Evolutionary conservation across 2,888 invertebrate species (phyloP).

Genomic region (Nephrotoma flavescens): DNA sequence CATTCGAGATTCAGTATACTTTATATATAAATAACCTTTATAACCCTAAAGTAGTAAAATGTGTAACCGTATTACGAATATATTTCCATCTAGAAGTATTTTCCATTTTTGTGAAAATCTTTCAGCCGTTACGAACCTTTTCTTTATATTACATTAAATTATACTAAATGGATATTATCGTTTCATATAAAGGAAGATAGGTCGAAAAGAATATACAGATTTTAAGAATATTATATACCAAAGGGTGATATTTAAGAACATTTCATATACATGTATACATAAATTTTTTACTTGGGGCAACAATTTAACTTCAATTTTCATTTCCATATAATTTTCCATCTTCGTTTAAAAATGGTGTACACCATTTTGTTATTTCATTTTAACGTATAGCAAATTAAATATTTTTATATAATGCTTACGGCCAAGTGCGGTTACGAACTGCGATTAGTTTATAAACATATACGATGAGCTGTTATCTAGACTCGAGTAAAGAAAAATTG

Average conservation of each 20-base stretch:
- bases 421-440: background rate
- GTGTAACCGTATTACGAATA: background rate
- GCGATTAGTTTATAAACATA: too few species aligned
- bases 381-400: background rate
- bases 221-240: background rate
- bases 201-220: background rate
- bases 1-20: background rate
- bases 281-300: background rate
- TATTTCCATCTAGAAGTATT: background rate
- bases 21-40: background rate
- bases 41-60: background rate
- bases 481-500: background rate
- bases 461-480: background rate
- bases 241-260: background rate
- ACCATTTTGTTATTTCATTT: background rate
- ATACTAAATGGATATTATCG: background rate
- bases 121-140: background rate
- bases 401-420: background rate
- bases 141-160: background rate
- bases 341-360: background rate
- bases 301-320: background rate
- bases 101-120: background rate
- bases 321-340: background rate
- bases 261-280: background rate
- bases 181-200: background rate